Conservation (phyloP, 2,888 invertebrate species). For the Carcina quercana region DNA sequence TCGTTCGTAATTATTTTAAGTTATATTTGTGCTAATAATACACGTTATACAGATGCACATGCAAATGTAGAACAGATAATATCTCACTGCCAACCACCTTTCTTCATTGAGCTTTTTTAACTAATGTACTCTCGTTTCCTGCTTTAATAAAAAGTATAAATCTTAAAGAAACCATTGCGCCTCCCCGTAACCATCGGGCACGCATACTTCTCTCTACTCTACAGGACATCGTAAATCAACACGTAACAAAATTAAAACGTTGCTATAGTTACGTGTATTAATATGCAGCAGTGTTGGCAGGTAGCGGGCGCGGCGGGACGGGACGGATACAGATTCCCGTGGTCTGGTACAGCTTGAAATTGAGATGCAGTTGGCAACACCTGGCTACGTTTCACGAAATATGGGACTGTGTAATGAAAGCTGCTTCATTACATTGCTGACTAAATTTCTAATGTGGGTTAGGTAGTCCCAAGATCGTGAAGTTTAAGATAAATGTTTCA, state of each 20-base stretch:
- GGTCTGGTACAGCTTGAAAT: slow-evolving; percentile 39
- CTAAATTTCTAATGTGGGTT: too few species aligned
- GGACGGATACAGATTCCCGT: slow-evolving; percentile 58
- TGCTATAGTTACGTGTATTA: slow-evolving; percentile 47
- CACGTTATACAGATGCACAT: too few species aligned
- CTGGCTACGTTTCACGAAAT: slow-evolving; percentile 21
- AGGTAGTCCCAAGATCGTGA: too few species aligned
- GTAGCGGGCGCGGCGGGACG: slow-evolving; percentile 20
- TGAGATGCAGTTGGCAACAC: slow-evolving; percentile 38
- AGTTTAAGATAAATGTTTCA: too few species aligned
- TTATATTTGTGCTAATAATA: too few species aligned
- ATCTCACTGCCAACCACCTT: too few species aligned
- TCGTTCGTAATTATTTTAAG: too few species aligned
- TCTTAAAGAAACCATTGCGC: slow-evolving; percentile 30
- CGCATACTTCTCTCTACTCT: slow-evolving; percentile 54
- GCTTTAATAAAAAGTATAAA: too few species aligned
- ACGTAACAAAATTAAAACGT: slow-evolving; percentile 61
- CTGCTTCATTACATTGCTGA: too few species aligned
- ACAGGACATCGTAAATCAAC: slow-evolving; percentile 63
- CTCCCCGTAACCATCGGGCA: slow-evolving; percentile 27
- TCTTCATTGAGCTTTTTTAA: too few species aligned
- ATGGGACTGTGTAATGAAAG: slow-evolving; percentile 10
- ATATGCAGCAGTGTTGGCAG: slow-evolving; percentile 40
- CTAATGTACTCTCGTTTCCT: too few species aligned
- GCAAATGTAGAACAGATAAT: too few species aligned